Evolutionary conservation across 1,140 invertebrate genomes (phyloP).

Genomic region (Arctopsyche grandis): DNA sequence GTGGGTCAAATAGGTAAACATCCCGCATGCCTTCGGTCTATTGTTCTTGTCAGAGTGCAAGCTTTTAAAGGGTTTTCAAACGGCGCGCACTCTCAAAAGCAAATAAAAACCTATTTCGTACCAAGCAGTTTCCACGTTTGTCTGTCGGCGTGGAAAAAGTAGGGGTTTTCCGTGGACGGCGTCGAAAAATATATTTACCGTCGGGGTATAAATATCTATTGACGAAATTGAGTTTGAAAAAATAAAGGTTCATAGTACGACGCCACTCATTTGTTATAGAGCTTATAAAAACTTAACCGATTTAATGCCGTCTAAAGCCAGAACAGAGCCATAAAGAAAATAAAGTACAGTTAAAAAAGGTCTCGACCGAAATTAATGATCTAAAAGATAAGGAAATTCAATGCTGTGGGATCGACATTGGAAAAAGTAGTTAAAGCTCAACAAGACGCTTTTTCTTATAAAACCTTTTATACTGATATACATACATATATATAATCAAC

Average conservation of each 20-base stretch:
- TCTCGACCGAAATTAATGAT: constrained; percentile 26
- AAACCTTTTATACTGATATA: not conserved
- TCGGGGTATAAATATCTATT: no score
- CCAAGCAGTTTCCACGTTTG: no score
- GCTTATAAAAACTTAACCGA: constrained; percentile 22
- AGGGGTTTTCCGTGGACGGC: no score
- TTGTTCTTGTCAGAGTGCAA: constrained; percentile 8
- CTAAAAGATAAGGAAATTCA: constrained; percentile 19
- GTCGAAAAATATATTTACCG: no score
- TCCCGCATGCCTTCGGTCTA: constrained; percentile 19
- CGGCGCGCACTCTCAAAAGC: no score
- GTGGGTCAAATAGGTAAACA: constrained; percentile 16
- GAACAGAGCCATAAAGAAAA: constrained; percentile 25
- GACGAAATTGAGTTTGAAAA: no score
- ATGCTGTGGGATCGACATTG: not conserved
- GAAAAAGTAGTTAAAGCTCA: constrained; percentile 2
- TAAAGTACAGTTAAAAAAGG: constrained; percentile 14
- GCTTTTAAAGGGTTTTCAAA: not conserved
- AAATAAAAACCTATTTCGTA: no score
- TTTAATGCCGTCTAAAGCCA: constrained; percentile 1
- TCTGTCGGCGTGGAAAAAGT: no score
- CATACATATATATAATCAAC: no score
- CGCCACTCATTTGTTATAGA: not conserved
- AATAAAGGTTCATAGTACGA: no score
- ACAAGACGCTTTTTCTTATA: constrained; percentile 10